These are phyloP conservation scores for Loris lydekkerianus DNA, from an alignment of 2,797 vertebrate genomes.

Conservation along the genomic window DNA sequence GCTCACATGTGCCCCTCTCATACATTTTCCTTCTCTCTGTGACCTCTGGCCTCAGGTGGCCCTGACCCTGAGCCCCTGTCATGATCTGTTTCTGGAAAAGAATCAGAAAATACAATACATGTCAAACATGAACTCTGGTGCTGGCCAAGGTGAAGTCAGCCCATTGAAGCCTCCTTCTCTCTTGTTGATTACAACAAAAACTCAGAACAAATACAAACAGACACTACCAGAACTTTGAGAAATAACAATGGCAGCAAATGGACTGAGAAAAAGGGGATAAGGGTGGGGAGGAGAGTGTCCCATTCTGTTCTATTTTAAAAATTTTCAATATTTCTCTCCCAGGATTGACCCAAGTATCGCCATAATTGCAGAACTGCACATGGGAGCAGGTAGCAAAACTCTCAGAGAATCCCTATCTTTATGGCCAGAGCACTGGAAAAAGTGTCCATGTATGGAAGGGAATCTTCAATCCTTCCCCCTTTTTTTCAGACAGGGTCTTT, in stretches of 20 bases:
- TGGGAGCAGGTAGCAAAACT: background rate
- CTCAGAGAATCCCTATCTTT: background rate
- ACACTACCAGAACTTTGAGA: background rate
- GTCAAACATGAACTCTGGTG: background rate
- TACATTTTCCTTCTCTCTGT: background rate
- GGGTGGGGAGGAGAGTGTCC: background rate
- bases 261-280: no score
- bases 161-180: background rate
- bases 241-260: background rate
- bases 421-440: background rate
- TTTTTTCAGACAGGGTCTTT: background rate
- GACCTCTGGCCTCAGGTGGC: background rate
- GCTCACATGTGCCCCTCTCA: background rate
- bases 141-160: background rate
- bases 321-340: background rate
- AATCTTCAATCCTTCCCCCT: background rate
- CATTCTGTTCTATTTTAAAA: background rate
- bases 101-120: conserved; percentile 3
- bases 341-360: background rate
- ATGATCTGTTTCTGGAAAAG: background rate
- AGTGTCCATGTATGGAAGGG: background rate
- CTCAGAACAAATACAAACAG: background rate
- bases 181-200: background rate
- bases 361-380: background rate
- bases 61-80: background rate